Percentiles rank a stretch among this genome's conserved stretches.
phyloP scores from a whole-genome alignment of 2,888 invertebrate species.

The Trissolcus brochymenae region DNA sequence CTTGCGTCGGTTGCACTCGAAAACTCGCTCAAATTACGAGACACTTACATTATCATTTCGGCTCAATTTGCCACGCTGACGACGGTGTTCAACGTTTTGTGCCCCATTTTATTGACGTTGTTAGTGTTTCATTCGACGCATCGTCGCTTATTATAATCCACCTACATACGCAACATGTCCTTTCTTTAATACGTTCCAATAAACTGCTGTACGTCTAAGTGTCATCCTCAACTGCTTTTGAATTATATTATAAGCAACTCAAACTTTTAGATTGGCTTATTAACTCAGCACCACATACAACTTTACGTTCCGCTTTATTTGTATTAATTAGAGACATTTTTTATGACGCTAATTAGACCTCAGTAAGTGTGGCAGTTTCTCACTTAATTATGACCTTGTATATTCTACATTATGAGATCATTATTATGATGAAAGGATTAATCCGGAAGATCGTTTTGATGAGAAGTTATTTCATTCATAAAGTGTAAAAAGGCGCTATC shows the following conservation, averaged over 20 bases:
- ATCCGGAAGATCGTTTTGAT: too few species aligned
- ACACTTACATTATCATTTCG: constrained; percentile 49
- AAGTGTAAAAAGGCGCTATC: too few species aligned
- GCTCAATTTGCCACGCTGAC: constrained; percentile 23
- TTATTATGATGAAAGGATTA: constrained; percentile 11
- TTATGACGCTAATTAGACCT: constrained; percentile 1
- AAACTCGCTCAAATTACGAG: constrained; percentile 37
- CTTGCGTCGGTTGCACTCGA: constrained; percentile 27
- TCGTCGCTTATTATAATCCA: constrained; percentile 43
- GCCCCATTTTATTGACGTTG: constrained; percentile 42
- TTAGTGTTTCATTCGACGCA: constrained; percentile 34
- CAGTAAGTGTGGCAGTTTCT: constrained; percentile 10
- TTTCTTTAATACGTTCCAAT: constrained; percentile 34
- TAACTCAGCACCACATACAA: constrained; percentile 25
- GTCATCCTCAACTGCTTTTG: constrained; percentile 41
- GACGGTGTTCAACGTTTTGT: constrained; percentile 32
- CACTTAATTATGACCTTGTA: constrained; percentile 6
- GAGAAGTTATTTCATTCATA: too few species aligned
- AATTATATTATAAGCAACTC: constrained; percentile 43
- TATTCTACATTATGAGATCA: background rate
- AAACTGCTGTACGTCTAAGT: constrained; percentile 17
- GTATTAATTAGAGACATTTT: constrained; percentile 38
- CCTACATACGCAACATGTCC: constrained; percentile 14
- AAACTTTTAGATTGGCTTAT: constrained; percentile 32
- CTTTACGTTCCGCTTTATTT: constrained; percentile 30